These are phyloP conservation scores for Cyaniris semiargus DNA, from an alignment of 2,888 invertebrate species.

Conservation along the genomic window DNA sequence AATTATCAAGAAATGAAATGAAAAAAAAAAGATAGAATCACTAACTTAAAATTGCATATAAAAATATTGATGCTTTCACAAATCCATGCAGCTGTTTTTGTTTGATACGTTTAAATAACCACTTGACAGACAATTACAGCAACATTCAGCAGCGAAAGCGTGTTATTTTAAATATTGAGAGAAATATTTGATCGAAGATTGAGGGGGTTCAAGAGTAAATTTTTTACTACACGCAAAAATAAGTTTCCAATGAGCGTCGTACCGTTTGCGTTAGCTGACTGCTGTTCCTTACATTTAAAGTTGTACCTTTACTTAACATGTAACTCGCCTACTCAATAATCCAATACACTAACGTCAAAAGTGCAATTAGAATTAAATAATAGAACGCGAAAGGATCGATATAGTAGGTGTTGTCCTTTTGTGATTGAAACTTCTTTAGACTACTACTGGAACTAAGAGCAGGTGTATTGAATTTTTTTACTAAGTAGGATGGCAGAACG, in stretches of 20 bases:
- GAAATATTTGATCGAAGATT: too few relatives aligned
- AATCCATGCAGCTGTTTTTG: background rate
- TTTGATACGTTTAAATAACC: background rate
- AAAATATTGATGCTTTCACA: background rate
- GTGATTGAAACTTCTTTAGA: background rate
- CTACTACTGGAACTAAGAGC: slow-evolving; percentile 39
- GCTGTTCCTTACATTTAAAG: background rate
- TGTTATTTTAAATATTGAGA: background rate
- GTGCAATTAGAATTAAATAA: background rate
- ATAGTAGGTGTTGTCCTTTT: too few relatives aligned
- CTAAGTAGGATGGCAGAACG: slow-evolving; percentile 49
- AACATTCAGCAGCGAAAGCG: background rate
- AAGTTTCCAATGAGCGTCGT: background rate
- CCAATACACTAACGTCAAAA: background rate
- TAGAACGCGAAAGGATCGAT: too few relatives aligned
- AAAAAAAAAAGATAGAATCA: background rate
- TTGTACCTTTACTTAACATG: background rate
- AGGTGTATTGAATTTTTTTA: slow-evolving; percentile 55
- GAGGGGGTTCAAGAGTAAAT: background rate
- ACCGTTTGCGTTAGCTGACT: background rate
- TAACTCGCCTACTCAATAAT: background rate
- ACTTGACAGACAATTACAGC: background rate
- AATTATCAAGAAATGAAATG: too few relatives aligned
- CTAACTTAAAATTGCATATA: background rate
- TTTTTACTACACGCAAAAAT: background rate